Evolutionary conservation across 2,797 vertebrate species (phyloP).

Genomic region (Chaetophractus vellerosus): DNA sequence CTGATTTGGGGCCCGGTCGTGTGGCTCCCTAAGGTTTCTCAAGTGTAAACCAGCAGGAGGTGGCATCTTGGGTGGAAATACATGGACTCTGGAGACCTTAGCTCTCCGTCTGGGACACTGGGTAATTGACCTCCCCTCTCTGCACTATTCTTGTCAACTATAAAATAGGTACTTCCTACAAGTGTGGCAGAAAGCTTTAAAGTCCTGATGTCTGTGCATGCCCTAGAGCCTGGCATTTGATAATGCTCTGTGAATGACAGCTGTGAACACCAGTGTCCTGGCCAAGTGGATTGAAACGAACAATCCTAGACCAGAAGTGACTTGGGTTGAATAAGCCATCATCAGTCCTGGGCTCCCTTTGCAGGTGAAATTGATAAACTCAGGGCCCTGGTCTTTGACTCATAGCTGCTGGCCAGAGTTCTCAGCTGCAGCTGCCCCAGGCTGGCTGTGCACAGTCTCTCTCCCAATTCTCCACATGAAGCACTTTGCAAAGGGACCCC

Average conservation of each 20-base stretch:
- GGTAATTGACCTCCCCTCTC: background rate
- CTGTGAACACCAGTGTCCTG: background rate
- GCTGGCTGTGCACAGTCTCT: background rate
- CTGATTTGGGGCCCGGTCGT: accelerated
- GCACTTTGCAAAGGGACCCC: background rate
- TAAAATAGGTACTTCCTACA: background rate
- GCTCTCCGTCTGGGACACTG: background rate
- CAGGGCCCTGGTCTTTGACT: background rate
- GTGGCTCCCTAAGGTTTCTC: background rate
- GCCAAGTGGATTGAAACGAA: background rate
- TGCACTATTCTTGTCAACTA: background rate
- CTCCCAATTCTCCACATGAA: background rate
- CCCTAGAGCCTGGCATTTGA: background rate
- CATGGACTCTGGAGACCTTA: background rate
- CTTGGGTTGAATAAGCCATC: background rate
- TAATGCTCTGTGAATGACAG: background rate
- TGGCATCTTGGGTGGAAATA: accelerated
- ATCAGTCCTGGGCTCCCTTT: background rate
- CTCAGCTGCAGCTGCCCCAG: background rate
- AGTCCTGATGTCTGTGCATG: background rate
- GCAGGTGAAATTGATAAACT: background rate
- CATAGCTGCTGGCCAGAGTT: background rate
- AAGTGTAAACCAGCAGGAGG: background rate
- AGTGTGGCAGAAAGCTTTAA: background rate
- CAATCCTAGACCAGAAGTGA: background rate